Base-by-base conservation (phyloP, 2,888 invertebrate genomes). In the Ophion slaviceki region DNA sequence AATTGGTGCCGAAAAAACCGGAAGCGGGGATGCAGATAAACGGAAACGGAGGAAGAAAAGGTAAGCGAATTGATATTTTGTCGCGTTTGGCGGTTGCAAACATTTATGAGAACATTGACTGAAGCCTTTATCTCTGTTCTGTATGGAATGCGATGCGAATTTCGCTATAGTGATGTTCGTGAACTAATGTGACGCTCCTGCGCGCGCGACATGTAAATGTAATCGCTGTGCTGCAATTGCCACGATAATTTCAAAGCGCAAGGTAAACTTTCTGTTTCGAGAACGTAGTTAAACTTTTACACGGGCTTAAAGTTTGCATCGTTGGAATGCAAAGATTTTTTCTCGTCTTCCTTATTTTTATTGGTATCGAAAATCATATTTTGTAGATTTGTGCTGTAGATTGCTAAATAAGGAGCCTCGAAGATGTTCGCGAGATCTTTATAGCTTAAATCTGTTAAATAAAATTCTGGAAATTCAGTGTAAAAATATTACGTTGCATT, bases 1-100 rank as follows among this genome's bases (percentile, higher is more conserved):
- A 84, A 81, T 90, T 92, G 70, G 92, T 93, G 45, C 88, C 91
- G 75, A 89, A 88, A 47, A 82, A 86, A 11, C 14, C 88, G 62
- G 87, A 85, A 28, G 88, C 86, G 24, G 89, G 88, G 68, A 84
- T 70, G 59, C 80, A 53, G 62, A 84, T 86, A 20, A 88, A 84
- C 75, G 84, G 82, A 1, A 79, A 62, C n/a, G 32, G 24, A 8
- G 66, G 20, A 14, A 20, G 17, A 59, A 82, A 76, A 83, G 87
- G 84, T 86, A 77, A 76, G 57, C 7, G n/a, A 53, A 24, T 47
- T 28, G 20, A 66, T n/a, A 7, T 62, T 14, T 68, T 32, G 24
- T 10, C 20, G 62, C 64, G 40, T 47, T 62, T 64, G 28, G 7
- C 2, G 24, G 17, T 11, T 24, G 20, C 3, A 5, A 57, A 74